phyloP scores from a whole-genome alignment of 2,113 vertebrate genomes.

The Jaculus jaculus region DNA sequence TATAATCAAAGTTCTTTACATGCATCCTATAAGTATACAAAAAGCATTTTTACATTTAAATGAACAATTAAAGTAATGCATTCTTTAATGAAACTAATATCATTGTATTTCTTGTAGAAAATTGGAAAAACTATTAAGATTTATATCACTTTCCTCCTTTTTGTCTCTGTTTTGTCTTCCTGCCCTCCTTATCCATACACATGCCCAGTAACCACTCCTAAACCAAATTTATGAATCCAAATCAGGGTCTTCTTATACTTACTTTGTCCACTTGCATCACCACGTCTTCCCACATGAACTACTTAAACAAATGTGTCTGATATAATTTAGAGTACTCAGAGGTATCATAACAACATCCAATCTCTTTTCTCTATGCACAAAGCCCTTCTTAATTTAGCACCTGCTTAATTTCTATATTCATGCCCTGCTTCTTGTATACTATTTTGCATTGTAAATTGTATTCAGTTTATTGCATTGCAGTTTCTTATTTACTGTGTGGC shows the following conservation, averaged over 20 bases:
- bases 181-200: no score
- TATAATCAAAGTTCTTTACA: neutral
- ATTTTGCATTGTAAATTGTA: neutral
- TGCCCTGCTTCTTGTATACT: neutral
- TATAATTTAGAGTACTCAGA: neutral
- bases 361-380: neutral
- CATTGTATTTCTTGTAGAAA: neutral
- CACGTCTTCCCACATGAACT: neutral
- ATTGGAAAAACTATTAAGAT: neutral
- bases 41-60: neutral
- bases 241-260: neutral
- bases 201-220: neutral
- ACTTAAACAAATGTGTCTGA: neutral
- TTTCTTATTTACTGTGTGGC: neutral
- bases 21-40: neutral
- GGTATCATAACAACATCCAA: neutral
- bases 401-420: neutral
- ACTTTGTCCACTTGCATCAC: neutral
- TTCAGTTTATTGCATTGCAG: neutral
- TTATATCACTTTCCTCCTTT: neutral
- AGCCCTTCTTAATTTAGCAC: neutral
- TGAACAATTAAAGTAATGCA: neutral
- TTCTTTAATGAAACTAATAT: neutral
- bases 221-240: neutral
- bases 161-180: rapidly evolving